Evolutionary conservation across 2,888 invertebrate species (phyloP), one percentile per base, ranked within the genome.

Genomic region (Euphydryas editha): DNA sequence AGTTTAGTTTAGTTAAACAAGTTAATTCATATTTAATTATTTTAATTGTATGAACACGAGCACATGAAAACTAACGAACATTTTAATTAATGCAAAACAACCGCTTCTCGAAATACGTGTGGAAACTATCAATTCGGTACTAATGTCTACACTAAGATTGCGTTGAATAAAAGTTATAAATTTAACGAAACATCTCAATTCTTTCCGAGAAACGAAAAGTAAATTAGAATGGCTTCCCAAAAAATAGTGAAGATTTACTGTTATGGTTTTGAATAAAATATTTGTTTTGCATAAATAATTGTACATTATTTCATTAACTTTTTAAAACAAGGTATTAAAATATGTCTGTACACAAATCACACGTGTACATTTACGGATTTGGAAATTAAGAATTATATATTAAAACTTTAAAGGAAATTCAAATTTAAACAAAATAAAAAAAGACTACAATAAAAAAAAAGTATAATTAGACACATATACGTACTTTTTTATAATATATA

Each of bases 121-220:
- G 30, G 6, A 18, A 54, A 54, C 61, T 18, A 61, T 61, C 37
- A 44, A 54, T 54, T 42, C 47, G 10, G 49, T 57, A 57, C 39
- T 24, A 57, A 24, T n/a, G 47, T 62, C 49, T 57, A n/a, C 30
- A 46, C 21, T 46, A 21, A 56, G 47, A 57, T 47, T 39, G 47
- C n/a, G 62, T 17, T 47, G 24, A 47, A 24, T 57, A 21, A 46
- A 21, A 39, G 51, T 44, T 58, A 44, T 66, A 49, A 59, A 47
- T 54, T 61, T 62, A 54, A 62, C 21, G 47, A 24, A 62, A 62
- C 62, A 56, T 56, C 46, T 56, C 17, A 21, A 62, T 46, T 44
- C 37, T 56, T n/a, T 44, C 54, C n/a, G 17, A 17, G 24, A 30
- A 54, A 17, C 54, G 51, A 30, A 24, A 17, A 2, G 17, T 54